Base-by-base conservation (phyloP, 2,113 vertebrate species). In the Apteryx owenii region DNA sequence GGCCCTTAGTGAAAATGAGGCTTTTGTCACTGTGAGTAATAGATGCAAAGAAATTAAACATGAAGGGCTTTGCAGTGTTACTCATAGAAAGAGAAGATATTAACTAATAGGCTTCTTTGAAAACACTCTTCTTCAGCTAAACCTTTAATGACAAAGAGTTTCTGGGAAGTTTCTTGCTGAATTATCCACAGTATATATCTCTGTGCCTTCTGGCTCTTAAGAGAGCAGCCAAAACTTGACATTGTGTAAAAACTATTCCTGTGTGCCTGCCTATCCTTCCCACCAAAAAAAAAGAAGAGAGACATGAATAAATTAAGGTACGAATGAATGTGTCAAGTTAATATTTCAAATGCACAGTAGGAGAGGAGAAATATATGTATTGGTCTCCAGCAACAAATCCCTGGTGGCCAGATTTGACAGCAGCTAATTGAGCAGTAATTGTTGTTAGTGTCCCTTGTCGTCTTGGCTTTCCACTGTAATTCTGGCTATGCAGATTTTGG, bases 371-470 rank as follows among this genome's bases (percentile, higher is more conserved):
- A 85, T 33, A 21, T 56, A 13, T 60, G 18, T 20, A 2, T 89
- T 64, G 60, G 56, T 94, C 61, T 89, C n/a, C 73, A 79, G 69
- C 42, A 94, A 58, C 65, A 89, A 92, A 76, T 46, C 51, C 14
- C 73, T 69, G 73, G 70, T 94, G 87, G 53, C 77, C 72, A 80
- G 81, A 48, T 89, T 65, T 90, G 90, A 72, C 94, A 92, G 88
- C 73, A 88, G 73, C 73, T 94, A 97, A 93, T 92, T 92, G 86
- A 94, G 73, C 61, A 72, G 53, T 93, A 94, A 96, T 93, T 95
- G 66, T 76, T 90, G 86, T 66, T 89, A 95, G 91, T 38, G 60
- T 42, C 46, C 61, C 53, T 19, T 81, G 61, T 92, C 90, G 81
- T 78, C 90, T 86, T 75, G 94, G 69, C 77, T 89, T 66, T 87